Evolutionary conservation across 2,888 invertebrate species (phyloP), one percentile per base, ranked within the genome.

Genomic region (Stenodema calcarata): DNA sequence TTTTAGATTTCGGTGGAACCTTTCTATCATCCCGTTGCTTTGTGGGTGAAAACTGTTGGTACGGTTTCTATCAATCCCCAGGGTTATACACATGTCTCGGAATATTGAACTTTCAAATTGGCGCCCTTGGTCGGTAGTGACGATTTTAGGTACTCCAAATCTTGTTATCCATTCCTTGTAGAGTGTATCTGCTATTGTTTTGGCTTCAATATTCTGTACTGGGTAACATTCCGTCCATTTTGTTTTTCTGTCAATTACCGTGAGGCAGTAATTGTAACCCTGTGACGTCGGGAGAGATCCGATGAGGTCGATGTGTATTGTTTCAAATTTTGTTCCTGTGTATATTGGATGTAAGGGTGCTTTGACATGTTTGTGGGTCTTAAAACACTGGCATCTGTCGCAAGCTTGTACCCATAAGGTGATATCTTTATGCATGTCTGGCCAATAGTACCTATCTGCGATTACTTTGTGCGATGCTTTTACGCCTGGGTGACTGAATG

Each of bases 181-280:
- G 2, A 75, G 18, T 2, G 11, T 12, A 11, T 69, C 18, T 4
- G 69, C 18, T 23, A 28, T 18, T 12, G 28, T 0, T 62, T 9
- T 0, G 6, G 28, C 30, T n/a, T 90, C 90, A 27, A 91, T 91
- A 79, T 91, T 89, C 0, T 30, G 12, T 0, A 91, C 76, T 0
- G 91, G 91, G n/a, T 90, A 87, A 0, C 89, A 91, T 86, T 91
- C 91, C 11, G 90, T 90, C 91, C 91, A 91, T 9, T 90, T 89
- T 0, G 91, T 91, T 76, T 88, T 89, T 0, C 90, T 70, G 79
- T 91, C 90, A 4, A 90, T 89, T n/a, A 89, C 89, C 0, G 91
- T 91, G 0, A 91, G 89, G 30, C 90, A 89, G 86, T 90, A 91
- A 6, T 88, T 86, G 62, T 86, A 89, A 7, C 89, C 90, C 11